phyloP scores from a whole-genome alignment of 2,888 invertebrate genomes.

The Suillia variegata region DNA sequence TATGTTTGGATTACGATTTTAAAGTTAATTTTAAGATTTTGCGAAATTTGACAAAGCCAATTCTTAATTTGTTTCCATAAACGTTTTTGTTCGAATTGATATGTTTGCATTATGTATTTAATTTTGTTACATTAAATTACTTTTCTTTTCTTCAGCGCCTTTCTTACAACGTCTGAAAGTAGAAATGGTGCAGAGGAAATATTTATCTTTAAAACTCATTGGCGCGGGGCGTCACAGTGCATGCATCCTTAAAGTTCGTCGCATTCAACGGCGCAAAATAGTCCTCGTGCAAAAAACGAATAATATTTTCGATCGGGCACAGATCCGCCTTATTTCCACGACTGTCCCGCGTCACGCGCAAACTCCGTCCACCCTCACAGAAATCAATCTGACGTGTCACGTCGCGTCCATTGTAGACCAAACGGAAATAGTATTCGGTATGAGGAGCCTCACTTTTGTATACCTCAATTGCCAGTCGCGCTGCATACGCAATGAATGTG shows the following conservation, averaged over 20 bases:
- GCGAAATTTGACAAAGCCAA: not conserved
- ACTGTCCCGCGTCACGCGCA: slow-evolving; percentile 63
- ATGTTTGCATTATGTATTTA: too few relatives aligned
- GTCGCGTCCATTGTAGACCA: slow-evolving; percentile 85
- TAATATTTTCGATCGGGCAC: slow-evolving; percentile 86
- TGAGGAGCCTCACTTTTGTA: slow-evolving; percentile 74
- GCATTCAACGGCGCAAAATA: slow-evolving; percentile 83
- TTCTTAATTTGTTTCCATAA: too few relatives aligned
- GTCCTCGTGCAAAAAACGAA: slow-evolving; percentile 85
- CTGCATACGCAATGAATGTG: slow-evolving; percentile 82
- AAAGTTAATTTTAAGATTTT: slow-evolving; percentile 5
- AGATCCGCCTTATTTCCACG: slow-evolving; percentile 66
- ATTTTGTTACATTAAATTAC: slow-evolving; percentile 14
- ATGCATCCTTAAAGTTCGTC: slow-evolving; percentile 89
- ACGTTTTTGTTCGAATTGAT: too few relatives aligned
- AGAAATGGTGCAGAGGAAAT: slow-evolving; percentile 9
- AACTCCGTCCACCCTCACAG: slow-evolving; percentile 70
- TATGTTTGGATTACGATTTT: slow-evolving; percentile 30
- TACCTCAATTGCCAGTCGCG: slow-evolving; percentile 86
- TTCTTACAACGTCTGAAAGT: too few relatives aligned
- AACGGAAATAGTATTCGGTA: slow-evolving; percentile 76
- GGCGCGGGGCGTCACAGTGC: slow-evolving; percentile 63
- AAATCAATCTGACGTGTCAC: slow-evolving; percentile 82
- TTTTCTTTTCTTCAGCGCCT: slow-evolving; percentile 43
- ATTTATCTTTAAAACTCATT: slow-evolving; percentile 55